Conservation (phyloP, 2,113 vertebrate genomes). For the Tupaia tana region DNA sequence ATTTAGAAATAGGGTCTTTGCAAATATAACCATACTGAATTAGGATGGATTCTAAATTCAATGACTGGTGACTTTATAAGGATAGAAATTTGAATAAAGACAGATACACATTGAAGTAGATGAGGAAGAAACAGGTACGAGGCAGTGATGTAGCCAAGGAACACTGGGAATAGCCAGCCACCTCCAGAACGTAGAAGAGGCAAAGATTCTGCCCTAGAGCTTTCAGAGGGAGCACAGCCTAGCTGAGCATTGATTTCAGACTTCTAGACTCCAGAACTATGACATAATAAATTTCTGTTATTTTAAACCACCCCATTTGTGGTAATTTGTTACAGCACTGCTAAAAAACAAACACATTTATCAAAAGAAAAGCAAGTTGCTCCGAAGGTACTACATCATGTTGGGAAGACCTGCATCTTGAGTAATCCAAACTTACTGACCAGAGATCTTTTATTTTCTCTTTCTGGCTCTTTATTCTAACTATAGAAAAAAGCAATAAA, state of each 20-base stretch:
- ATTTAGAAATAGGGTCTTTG: neutral
- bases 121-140: too few species aligned
- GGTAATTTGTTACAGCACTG: neutral
- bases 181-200: neutral
- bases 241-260: neutral
- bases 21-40: neutral
- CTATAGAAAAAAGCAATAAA: neutral
- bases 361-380: neutral
- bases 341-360: neutral
- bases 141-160: neutral
- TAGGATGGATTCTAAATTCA: neutral
- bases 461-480: neutral
- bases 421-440: neutral
- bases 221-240: neutral
- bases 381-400: neutral
- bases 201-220: neutral
- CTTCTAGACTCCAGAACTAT: neutral
- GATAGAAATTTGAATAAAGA: neutral
- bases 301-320: neutral
- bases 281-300: neutral
- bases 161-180: rapidly evolving
- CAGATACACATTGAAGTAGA: neutral
- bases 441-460: neutral
- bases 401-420: neutral
- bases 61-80: neutral